Percentiles rank a stretch among this genome's conserved stretches.
These are phyloP conservation scores for Catharus ustulatus DNA, from an alignment of 2,797 vertebrate species.

Conservation along the genomic window DNA sequence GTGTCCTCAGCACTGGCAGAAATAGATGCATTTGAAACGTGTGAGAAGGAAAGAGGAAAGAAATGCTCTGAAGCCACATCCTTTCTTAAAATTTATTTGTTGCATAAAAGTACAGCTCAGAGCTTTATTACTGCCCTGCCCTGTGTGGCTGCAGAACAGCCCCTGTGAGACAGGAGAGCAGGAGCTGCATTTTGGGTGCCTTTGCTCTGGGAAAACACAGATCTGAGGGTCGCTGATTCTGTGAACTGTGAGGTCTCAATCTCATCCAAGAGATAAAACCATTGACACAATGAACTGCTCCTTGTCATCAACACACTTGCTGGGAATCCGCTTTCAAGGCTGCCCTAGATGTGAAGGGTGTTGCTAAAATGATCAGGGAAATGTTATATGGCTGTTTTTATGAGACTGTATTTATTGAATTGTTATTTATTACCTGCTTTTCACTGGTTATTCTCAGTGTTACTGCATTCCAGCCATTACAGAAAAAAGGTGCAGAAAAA, in stretches of 20 bases:
- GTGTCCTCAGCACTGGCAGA: not conserved
- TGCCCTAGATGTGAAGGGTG: not conserved
- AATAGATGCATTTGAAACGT: not conserved
- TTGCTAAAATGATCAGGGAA: not conserved
- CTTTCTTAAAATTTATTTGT: not conserved
- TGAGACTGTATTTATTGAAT: not conserved
- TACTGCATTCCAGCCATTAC: not conserved
- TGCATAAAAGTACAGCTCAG: not conserved
- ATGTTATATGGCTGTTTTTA: not conserved
- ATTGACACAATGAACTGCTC: not conserved
- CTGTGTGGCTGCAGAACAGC: not conserved
- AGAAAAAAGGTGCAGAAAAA: not conserved
- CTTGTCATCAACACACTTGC: accelerated
- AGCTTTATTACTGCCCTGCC: not conserved
- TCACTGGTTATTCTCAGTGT: not conserved
- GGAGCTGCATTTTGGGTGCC: not conserved
- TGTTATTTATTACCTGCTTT: not conserved
- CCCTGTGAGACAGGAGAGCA: not conserved
- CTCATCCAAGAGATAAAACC: not conserved
- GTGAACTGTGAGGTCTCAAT: not conserved
- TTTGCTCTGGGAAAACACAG: not conserved
- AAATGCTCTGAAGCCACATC: not conserved
- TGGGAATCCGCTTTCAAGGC: not conserved
- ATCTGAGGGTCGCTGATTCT: not conserved
- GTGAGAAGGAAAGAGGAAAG: no score